Conservation (phyloP, 2,113 vertebrate species). For the Vimba vimba region DNA sequence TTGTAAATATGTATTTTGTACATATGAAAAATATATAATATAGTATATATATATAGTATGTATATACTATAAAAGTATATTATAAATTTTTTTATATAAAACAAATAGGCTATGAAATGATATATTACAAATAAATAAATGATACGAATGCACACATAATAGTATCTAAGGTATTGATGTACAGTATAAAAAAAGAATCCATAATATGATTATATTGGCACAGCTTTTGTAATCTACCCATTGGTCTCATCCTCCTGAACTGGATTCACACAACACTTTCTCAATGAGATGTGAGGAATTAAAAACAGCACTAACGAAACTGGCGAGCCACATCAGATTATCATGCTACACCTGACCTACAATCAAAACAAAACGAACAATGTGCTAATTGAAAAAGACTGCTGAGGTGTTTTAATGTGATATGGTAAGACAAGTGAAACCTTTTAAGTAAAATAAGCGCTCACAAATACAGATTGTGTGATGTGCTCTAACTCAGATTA, state of each 20-base stretch:
- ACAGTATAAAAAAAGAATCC: neutral
- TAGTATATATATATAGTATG: neutral
- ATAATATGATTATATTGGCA: neutral
- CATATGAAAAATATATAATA: too few species aligned
- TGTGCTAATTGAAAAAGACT: slow-evolving; percentile 32
- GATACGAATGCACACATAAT: neutral
- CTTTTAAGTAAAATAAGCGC: neutral
- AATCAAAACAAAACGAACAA: slow-evolving; percentile 74
- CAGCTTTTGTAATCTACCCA: neutral
- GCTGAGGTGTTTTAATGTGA: slow-evolving; percentile 31
- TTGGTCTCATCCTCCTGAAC: neutral
- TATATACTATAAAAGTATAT: neutral
- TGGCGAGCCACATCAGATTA: slow-evolving; percentile 74
- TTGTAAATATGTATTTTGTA: too few species aligned
- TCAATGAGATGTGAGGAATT: slow-evolving; percentile 62
- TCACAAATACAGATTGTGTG: slow-evolving; percentile 29
- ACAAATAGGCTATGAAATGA: neutral
- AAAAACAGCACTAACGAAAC: slow-evolving; percentile 7
- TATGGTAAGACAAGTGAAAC: neutral
- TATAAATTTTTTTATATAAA: neutral
- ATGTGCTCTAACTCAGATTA: slow-evolving; percentile 21
- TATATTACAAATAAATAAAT: neutral
- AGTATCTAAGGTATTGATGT: neutral
- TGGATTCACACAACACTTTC: neutral
- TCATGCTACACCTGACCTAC: slow-evolving; percentile 72